Percentiles rank a stretch among this genome's conserved stretches.
Evolutionary conservation across 2,113 vertebrate species (phyloP).

Genomic region (Protomyctophum bolini): DNA sequence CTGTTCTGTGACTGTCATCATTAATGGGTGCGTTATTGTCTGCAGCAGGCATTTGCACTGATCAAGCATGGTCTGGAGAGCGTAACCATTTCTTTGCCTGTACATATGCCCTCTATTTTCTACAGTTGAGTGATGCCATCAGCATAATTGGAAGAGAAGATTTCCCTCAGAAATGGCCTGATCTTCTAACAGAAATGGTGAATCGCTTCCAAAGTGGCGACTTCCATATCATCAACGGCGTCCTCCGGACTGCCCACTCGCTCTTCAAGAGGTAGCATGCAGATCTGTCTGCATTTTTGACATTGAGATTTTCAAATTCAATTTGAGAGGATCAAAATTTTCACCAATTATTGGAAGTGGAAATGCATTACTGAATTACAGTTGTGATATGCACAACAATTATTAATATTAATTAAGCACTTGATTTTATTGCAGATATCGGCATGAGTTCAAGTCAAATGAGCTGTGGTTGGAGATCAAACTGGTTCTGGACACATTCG

Average conservation of each 20-base stretch:
- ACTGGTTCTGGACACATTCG: slow-evolving; percentile 95
- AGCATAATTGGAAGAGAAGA: slow-evolving; percentile 98
- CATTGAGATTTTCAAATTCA: too few species aligned
- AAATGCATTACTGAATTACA: too few species aligned
- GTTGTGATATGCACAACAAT: too few species aligned
- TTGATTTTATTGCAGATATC: slow-evolving; percentile 86
- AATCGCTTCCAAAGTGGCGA: slow-evolving; percentile 96
- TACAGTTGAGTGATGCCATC: slow-evolving; percentile 95
- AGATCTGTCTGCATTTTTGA: too few species aligned
- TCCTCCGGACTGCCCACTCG: slow-evolving; percentile 95
- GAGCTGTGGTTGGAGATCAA: slow-evolving; percentile 98
- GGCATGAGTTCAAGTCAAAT: slow-evolving; percentile 98
- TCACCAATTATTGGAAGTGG: neutral
- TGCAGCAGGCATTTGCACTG: neutral
- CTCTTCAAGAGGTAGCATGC: slow-evolving; percentile 91
- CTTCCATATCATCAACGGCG: slow-evolving; percentile 97
- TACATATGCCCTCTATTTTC: neutral
- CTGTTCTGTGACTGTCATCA: rapidly evolving
- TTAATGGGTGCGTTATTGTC: neutral
- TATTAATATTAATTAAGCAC: too few species aligned
- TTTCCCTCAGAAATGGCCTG: slow-evolving; percentile 98
- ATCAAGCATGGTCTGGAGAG: neutral
- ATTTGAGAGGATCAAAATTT: neutral
- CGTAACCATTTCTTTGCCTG: neutral
- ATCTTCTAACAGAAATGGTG: slow-evolving; percentile 96